Conservation (phyloP, 2,888 invertebrate genomes). For the Mamestra brassicae region DNA sequence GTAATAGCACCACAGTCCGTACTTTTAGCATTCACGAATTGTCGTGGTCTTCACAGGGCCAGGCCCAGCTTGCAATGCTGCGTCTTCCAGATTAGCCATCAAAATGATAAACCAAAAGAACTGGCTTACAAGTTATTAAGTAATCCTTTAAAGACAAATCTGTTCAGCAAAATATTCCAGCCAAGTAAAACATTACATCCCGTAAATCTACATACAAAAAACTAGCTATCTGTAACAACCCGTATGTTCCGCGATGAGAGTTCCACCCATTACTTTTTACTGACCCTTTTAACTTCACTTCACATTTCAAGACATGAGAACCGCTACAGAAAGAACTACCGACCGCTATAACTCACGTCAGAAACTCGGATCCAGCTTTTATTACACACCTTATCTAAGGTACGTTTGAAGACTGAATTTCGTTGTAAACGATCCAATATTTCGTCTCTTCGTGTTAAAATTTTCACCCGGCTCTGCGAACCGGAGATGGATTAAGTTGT, state of each 20-base stretch:
- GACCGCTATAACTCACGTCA: conserved; percentile 70
- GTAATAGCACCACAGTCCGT: too few species aligned
- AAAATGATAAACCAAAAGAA: background rate
- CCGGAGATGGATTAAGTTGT: conserved; percentile 54
- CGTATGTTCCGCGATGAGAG: conserved; percentile 56
- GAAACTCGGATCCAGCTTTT: conserved; percentile 63
- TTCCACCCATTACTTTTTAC: conserved; percentile 69
- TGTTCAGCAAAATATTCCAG: background rate
- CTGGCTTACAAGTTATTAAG: too few species aligned
- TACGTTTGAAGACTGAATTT: conserved; percentile 59
- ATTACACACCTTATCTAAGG: conserved; percentile 67
- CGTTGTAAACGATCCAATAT: conserved; percentile 58
- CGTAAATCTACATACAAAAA: conserved; percentile 50
- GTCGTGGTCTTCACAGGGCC: too few species aligned
- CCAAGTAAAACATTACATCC: conserved; percentile 3
- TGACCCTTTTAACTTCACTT: conserved; percentile 69
- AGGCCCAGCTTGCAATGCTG: too few species aligned
- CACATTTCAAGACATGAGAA: conserved; percentile 65
- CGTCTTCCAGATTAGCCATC: background rate
- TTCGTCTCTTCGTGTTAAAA: conserved; percentile 48
- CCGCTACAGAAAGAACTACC: conserved; percentile 68
- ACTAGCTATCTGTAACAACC: conserved; percentile 43
- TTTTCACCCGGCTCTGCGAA: conserved; percentile 41
- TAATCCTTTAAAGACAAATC: background rate
- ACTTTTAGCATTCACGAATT: too few species aligned